A percentile compares a stretch with the other conserved stretches of the same genome.
phyloP scores from a whole-genome alignment of 2,797 vertebrate genomes.

The Botia almorhae region DNA sequence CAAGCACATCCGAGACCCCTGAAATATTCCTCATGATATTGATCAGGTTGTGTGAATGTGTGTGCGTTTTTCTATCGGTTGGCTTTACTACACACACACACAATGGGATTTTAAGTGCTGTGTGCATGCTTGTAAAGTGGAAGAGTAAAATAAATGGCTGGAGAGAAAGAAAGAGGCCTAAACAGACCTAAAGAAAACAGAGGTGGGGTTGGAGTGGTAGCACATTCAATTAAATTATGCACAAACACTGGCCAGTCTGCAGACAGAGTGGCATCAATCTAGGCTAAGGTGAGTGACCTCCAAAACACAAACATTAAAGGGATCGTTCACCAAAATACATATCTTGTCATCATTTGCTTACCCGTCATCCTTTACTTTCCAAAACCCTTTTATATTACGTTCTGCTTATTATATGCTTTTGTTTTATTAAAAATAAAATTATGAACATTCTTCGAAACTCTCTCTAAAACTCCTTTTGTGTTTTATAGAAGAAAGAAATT shows the following conservation, averaged over 20 bases:
- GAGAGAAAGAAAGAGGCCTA: background rate
- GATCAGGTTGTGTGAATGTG: conserved; percentile 27
- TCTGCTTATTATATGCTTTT: background rate
- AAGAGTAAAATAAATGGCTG: background rate
- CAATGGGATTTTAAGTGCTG: conserved; percentile 20
- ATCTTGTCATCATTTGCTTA: no score
- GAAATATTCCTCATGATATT: conserved; percentile 39
- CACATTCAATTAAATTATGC: no score
- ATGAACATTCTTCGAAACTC: background rate
- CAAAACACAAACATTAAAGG: background rate
- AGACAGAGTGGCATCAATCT: no score
- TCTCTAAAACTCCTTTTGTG: no score
- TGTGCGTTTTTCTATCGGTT: background rate
- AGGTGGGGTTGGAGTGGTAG: background rate
- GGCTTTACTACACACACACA: conserved; percentile 22
- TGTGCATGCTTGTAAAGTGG: conserved; percentile 3
- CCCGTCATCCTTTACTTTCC: no score
- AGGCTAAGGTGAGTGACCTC: background rate
- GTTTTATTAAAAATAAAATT: background rate
- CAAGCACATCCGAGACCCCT: background rate
- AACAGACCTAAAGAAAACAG: background rate
- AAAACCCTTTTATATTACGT: no score
- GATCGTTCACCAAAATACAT: background rate
- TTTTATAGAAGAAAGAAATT: background rate
- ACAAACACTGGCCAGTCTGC: no score